phyloP scores from a whole-genome alignment of 2,113 vertebrate genomes.

The Istiophorus platypterus region DNA sequence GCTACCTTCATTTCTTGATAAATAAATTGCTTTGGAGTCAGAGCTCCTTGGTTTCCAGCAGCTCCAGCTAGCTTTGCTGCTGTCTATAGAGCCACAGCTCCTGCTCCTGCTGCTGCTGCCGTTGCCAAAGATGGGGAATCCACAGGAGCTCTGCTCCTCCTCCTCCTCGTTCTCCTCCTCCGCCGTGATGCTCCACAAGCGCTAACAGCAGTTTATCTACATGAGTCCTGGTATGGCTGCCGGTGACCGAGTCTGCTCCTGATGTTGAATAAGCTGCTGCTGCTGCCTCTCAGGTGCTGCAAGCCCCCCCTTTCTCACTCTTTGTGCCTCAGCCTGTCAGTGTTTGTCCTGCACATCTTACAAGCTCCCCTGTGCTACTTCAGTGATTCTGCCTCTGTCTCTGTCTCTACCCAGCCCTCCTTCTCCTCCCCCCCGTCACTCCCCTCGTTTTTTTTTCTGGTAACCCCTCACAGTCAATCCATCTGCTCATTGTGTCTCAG shows the following conservation, averaged over 20 bases:
- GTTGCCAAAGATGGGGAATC: conserved; percentile 83
- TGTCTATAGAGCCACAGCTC: conserved; percentile 61
- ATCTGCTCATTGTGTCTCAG: conserved; percentile 76
- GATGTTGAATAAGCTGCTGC: conserved; percentile 66
- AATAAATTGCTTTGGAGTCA: conserved; percentile 52
- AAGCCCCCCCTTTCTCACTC: conserved; percentile 41
- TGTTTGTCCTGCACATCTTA: conserved; percentile 53
- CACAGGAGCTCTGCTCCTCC: conserved; percentile 84
- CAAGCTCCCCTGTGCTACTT: conserved; percentile 50
- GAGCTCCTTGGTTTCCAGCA: conserved; percentile 64
- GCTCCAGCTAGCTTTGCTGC: conserved; percentile 66
- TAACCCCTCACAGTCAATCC: conserved; percentile 81
- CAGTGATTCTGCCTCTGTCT: conserved; percentile 65
- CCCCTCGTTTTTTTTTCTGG: conserved; percentile 51
- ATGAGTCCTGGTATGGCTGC: conserved; percentile 53
- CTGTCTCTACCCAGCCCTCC: conserved; percentile 51
- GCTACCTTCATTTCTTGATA: conserved; percentile 49
- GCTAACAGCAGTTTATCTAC: conserved; percentile 49
- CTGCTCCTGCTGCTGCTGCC: conserved; percentile 61
- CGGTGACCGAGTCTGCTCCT: conserved; percentile 55
- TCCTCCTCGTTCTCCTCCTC: conserved; percentile 43
- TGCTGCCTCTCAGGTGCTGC: conserved; percentile 69
- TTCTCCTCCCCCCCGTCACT: conserved; percentile 56
- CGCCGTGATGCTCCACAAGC: conserved; percentile 43
- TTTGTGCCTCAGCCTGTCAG: conserved; percentile 49